These are phyloP conservation scores for Dreissena polymorpha DNA, from an alignment of 1,140 invertebrate species.

Conservation along the genomic window DNA sequence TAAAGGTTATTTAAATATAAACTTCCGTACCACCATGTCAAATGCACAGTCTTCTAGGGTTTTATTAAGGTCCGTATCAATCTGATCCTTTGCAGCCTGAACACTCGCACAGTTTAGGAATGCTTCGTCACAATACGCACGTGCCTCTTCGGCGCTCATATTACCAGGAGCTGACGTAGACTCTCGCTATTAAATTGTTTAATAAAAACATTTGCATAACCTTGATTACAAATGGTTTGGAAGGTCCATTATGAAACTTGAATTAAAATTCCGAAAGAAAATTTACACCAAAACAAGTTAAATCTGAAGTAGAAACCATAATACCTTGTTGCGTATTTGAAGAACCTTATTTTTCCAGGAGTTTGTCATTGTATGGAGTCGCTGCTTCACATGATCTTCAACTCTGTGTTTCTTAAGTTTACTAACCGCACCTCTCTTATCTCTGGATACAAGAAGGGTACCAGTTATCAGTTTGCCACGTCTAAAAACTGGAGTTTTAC, in stretches of 20 bases:
- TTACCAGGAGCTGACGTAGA: neutral
- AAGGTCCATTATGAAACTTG: too few species aligned
- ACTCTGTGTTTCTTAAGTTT: neutral
- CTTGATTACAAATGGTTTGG: neutral
- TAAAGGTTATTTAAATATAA: neutral
- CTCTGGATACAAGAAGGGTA: neutral
- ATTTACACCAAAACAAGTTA: neutral
- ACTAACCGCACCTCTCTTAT: neutral
- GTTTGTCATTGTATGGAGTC: neutral
- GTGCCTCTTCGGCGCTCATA: neutral
- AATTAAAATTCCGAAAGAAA: neutral
- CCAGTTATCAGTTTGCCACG: neutral
- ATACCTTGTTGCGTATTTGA: neutral
- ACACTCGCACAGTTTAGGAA: neutral
- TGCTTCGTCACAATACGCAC: neutral
- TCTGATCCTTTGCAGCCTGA: neutral
- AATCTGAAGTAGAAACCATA: neutral
- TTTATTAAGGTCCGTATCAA: neutral
- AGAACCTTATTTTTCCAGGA: neutral
- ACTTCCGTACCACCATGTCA: constrained; percentile 16
- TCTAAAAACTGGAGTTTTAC: neutral
- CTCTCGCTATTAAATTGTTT: neutral
- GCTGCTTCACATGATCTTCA: neutral
- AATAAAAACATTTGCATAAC: neutral
- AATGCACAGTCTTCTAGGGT: constrained; percentile 17